Conservation (phyloP, 2,888 invertebrate genomes). For the Pachydiplax longipennis region DNA sequence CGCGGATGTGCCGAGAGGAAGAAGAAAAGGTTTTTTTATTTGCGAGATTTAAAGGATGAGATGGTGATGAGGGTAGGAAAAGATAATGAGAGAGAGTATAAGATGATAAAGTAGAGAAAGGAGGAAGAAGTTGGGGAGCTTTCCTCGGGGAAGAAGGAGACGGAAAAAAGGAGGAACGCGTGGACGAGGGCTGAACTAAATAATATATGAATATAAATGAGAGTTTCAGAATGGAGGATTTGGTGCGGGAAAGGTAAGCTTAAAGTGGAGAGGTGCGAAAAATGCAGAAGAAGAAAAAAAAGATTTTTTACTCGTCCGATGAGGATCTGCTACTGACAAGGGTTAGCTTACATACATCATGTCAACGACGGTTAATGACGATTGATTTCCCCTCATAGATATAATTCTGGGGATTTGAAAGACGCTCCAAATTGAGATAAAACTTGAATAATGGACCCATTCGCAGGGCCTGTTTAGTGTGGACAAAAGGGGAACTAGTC, state of each 20-base stretch:
- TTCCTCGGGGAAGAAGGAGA: background rate
- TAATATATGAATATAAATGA: constrained; percentile 1
- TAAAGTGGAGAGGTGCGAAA: background rate
- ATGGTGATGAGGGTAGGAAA: background rate
- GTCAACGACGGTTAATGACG: no score
- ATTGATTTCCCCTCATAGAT: no score
- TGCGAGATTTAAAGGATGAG: no score
- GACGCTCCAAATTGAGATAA: no score
- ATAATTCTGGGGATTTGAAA: no score
- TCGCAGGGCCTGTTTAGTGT: no score
- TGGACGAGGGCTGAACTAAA: background rate
- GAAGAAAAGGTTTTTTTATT: background rate
- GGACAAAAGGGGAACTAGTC: no score
- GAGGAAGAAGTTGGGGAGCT: background rate
- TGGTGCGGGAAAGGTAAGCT: background rate
- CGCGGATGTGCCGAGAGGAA: background rate
- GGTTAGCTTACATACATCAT: no score
- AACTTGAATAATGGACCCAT: no score
- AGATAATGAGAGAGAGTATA: background rate
- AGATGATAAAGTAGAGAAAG: background rate
- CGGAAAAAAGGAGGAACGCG: background rate
- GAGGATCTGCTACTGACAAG: no score
- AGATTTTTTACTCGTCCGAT: no score
- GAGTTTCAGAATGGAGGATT: background rate
- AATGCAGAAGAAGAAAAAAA: background rate